Evolutionary conservation across 2,888 invertebrate genomes (phyloP).

Genomic region (Microdon myrmicae): DNA sequence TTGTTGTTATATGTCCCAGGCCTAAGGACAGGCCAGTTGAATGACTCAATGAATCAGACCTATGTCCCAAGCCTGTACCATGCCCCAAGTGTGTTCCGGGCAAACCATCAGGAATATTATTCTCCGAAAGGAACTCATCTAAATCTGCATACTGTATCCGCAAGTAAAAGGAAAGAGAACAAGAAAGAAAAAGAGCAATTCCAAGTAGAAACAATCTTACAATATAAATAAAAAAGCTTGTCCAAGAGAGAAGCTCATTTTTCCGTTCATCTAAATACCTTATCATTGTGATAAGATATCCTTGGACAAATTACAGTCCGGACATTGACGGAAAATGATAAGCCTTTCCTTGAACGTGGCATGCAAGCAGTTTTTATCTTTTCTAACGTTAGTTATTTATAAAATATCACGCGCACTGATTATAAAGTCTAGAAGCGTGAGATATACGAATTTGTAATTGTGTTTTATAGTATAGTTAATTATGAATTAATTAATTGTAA

Average conservation of each 20-base stretch:
- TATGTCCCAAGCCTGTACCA: conserved; percentile 66
- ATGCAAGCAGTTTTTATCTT: conserved; percentile 37
- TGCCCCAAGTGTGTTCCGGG: conserved; percentile 71
- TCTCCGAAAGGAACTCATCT: conserved; percentile 96
- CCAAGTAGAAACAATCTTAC: conserved; percentile 12
- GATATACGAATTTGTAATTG: conserved; percentile 8
- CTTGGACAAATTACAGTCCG: conserved; percentile 3
- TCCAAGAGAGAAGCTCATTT: conserved; percentile 1
- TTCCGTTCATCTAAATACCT: conserved; percentile 2
- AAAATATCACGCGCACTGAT: conserved; percentile 12
- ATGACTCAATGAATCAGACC: conserved; percentile 68
- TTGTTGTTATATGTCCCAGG: conserved; percentile 76
- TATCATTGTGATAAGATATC: conserved; percentile 10
- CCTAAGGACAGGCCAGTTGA: conserved; percentile 71
- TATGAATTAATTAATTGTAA: conserved; percentile 1
- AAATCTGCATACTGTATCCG: conserved; percentile 90
- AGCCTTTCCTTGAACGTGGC: conserved; percentile 18
- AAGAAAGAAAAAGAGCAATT: not conserved
- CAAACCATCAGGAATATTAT: conserved; percentile 87
- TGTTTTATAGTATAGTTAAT: conserved; percentile 9
- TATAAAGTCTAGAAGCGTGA: conserved; percentile 32
- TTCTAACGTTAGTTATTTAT: conserved; percentile 14
- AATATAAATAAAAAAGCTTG: conserved; percentile 1
- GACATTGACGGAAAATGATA: not conserved
- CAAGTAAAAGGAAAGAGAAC: conserved; percentile 12